These are phyloP conservation scores for Megatriorchis doriae DNA, from an alignment of 2,113 vertebrate genomes.

Conservation along the genomic window DNA sequence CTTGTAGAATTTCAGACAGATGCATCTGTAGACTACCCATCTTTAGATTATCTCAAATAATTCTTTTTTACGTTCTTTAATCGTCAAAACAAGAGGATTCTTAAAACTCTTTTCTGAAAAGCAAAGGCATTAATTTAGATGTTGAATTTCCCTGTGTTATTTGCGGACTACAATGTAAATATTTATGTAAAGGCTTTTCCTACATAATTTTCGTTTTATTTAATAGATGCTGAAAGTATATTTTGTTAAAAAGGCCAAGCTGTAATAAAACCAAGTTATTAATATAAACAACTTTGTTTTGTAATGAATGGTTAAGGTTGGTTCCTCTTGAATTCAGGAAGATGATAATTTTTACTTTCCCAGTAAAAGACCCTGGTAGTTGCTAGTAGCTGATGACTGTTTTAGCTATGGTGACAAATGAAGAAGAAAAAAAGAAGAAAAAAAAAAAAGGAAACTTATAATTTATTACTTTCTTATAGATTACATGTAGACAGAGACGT, in stretches of 20 bases:
- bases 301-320: neutral
- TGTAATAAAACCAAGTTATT: neutral
- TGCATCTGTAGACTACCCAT: neutral
- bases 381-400: neutral
- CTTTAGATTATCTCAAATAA: neutral
- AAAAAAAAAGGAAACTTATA: neutral
- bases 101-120: neutral
- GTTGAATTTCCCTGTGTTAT: neutral
- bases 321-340: neutral
- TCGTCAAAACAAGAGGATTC: neutral
- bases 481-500: neutral
- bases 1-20: neutral
- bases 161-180: neutral
- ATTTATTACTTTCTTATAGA: neutral
- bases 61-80: neutral
- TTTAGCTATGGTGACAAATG: neutral
- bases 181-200: neutral
- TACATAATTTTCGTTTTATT: neutral
- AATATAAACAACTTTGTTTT: neutral
- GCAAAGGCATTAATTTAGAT: neutral
- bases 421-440: neutral
- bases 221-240: neutral
- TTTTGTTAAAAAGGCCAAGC: neutral
- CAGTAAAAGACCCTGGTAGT: neutral
- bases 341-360: neutral